Evolutionary conservation across 2,113 vertebrate species (phyloP).

Genomic region (Serilophus lunatus): DNA sequence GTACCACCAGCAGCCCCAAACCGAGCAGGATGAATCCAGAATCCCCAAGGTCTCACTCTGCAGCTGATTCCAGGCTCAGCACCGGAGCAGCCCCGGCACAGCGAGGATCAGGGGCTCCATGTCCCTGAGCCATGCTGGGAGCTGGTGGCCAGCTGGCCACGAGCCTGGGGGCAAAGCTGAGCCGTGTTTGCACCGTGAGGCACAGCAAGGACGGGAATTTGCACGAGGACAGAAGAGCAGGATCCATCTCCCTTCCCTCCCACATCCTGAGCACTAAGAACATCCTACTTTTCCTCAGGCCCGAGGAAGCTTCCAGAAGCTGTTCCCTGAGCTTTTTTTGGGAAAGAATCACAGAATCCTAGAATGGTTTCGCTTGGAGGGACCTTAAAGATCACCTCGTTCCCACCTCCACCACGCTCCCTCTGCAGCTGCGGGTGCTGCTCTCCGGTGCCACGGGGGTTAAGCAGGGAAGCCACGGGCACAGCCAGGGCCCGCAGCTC

Average conservation of each 20-base stretch:
- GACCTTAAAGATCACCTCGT: not conserved
- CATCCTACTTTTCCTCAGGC: not conserved
- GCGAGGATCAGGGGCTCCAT: not conserved
- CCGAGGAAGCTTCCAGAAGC: rapidly evolving
- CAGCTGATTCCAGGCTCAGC: rapidly evolving
- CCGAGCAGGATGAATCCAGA: not conserved
- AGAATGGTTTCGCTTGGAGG: not conserved
- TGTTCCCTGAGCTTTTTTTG: not conserved
- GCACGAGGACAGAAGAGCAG: rapidly evolving
- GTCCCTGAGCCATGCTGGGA: not conserved
- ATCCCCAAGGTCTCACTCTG: rapidly evolving
- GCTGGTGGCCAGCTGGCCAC: not conserved
- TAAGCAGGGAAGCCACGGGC: not conserved
- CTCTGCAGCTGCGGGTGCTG: not conserved
- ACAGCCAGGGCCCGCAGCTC: not conserved
- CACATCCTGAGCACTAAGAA: rapidly evolving
- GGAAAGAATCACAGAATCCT: not conserved
- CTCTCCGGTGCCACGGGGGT: rapidly evolving
- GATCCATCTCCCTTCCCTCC: not conserved
- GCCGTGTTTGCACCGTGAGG: not conserved
- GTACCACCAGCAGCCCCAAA: not conserved
- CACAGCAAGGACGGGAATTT: not conserved
- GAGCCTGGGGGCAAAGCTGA: not conserved
- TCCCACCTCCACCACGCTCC: not conserved
- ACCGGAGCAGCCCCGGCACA: not conserved